Evolutionary conservation across 2,113 vertebrate species (phyloP), one percentile per base, ranked within the genome.

Genomic region (Electrona antarctica): DNA sequence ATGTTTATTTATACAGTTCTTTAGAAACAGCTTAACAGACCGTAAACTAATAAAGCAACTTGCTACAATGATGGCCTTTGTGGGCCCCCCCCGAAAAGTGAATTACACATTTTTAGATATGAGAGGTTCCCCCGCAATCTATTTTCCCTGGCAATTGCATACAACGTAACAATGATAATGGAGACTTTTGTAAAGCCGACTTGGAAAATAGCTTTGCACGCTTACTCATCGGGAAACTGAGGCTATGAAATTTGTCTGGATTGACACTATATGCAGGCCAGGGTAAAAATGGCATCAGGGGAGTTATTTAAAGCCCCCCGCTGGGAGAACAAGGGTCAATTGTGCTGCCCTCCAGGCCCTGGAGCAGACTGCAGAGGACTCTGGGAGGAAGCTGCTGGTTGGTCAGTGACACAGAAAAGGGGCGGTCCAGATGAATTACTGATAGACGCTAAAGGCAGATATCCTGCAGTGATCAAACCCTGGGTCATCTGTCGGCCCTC

Each of bases 381-480:
- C 51, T 72, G 64, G 83, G 77, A 89, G 78, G 54, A 76, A 74
- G 49, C 80, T 64, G 66, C 71, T 73, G 86, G 94, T 91, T 93
- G 92, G 89, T 71, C 65, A 70, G 60, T 2, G 21, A 62, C 91
- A 88, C 75, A 89, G 90, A 83, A 87, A 21, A 69, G 83, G 85
- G 89, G 92, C 76, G 87, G 88, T 81, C 79, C 81, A 63, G 71
- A 77, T 87, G 84, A 92, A 92, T 93, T 89, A 89, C 91, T 89
- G 91, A 93, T 89, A 90, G 73, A 90, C 67, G 59, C 78, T 88
- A 90, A 89, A 87, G 81, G 87, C 89, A 90, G 85, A 88, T 82
- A 88, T 93, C 90, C 89, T 92, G 89, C 90, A 83, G 89, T 93
- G 92, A 94, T 94, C 93, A 94, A 94, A 94, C 92, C 92, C 87